These are phyloP conservation scores for Microchirus variegatus DNA, from an alignment of 2,797 vertebrate genomes.

Conservation along the genomic window DNA sequence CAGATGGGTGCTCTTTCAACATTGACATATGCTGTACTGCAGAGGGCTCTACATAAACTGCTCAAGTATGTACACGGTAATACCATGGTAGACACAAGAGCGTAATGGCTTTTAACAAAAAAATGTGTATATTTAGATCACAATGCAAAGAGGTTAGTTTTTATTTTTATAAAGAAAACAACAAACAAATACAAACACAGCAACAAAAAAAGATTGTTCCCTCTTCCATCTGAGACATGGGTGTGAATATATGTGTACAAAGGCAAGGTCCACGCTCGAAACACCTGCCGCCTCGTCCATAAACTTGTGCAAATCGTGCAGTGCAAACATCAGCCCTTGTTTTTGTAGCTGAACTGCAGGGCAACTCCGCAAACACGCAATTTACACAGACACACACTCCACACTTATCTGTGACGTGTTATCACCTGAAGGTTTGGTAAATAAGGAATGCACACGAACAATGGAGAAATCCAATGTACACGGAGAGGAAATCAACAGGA, in stretches of 20 bases:
- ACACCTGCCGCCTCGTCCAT: constrained; percentile 86
- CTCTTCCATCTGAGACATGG: constrained; percentile 57
- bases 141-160: background rate
- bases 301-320: constrained; percentile 85
- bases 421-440: constrained; percentile 92
- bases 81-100: constrained; percentile 8
- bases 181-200: background rate
- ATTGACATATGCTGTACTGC: constrained; percentile 84
- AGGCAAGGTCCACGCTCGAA: constrained; percentile 77
- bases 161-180: constrained; percentile 3
- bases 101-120: constrained; percentile 21
- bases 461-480: constrained; percentile 69
- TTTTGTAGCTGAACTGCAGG: constrained; percentile 77
- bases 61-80: constrained; percentile 56
- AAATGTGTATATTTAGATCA: constrained; percentile 25
- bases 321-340: constrained; percentile 88
- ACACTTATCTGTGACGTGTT: constrained; percentile 85
- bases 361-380: constrained; percentile 81
- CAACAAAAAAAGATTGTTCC: constrained; percentile 14
- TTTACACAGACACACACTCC: constrained; percentile 9
- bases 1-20: constrained; percentile 86
- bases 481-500: constrained; percentile 85
- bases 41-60: constrained; percentile 59
- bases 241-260: constrained; percentile 65
- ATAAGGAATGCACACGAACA: constrained; percentile 85